These are phyloP conservation scores for Atta colombica DNA, from an alignment of 1,140 invertebrate genomes.

Conservation along the genomic window DNA sequence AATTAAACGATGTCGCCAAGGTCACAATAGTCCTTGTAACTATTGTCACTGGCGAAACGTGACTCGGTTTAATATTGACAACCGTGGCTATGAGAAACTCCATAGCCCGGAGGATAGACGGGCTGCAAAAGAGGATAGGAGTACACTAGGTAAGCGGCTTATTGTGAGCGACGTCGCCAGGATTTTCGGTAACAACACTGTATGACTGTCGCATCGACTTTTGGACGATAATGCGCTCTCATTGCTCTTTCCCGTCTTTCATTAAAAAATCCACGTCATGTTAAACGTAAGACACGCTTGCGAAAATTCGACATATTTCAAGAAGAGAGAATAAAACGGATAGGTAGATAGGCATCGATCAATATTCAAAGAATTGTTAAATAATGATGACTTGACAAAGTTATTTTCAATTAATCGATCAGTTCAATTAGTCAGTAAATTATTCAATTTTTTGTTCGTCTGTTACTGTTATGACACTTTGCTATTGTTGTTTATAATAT, in stretches of 20 bases:
- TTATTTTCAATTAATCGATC: neutral
- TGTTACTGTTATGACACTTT: neutral
- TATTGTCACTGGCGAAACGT: conserved; percentile 20
- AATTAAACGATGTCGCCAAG: conserved; percentile 29
- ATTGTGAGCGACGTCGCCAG: conserved; percentile 66
- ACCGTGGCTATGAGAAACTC: conserved; percentile 61
- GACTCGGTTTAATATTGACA: conserved; percentile 73
- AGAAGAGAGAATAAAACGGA: neutral
- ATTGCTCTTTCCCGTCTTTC: conserved; percentile 44
- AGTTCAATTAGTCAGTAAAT: neutral
- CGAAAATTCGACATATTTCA: neutral
- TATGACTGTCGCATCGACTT: conserved; percentile 63
- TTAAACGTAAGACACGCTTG: neutral
- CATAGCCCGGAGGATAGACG: conserved; percentile 17
- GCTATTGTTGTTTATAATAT: neutral
- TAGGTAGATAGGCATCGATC: neutral
- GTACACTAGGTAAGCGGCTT: conserved; percentile 73
- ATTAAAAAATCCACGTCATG: conserved; percentile 20
- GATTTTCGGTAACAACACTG: conserved; percentile 70
- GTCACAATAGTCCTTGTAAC: conserved; percentile 25
- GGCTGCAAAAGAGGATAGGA: conserved; percentile 27
- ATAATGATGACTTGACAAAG: neutral
- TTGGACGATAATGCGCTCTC: conserved; percentile 49
- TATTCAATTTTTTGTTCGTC: neutral
- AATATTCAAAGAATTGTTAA: neutral